A percentile compares a stretch with the other conserved stretches of the same genome.
phyloP scores from a whole-genome alignment of 1,140 invertebrate species.

The Galleria mellonella region DNA sequence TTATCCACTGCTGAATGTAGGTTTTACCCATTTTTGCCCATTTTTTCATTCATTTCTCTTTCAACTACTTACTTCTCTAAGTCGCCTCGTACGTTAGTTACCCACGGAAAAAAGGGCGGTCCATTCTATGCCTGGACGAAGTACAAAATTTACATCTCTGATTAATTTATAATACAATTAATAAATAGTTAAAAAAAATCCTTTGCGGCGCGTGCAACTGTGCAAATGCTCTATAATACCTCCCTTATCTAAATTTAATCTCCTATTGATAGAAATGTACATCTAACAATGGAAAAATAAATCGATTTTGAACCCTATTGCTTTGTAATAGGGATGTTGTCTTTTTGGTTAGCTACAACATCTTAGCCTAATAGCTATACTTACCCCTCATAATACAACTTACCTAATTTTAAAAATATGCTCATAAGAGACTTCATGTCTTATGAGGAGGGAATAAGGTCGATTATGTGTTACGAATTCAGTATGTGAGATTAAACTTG shows the following conservation, averaged over 20 bases:
- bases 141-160: no score
- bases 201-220: conserved; percentile 1
- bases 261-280: background rate
- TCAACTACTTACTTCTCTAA: no score
- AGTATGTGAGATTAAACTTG: background rate
- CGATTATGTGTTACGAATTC: background rate
- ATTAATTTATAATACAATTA: no score
- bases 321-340: background rate
- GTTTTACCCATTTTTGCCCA: no score
- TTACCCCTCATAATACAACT: background rate
- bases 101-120: no score
- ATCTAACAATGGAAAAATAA: background rate
- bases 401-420: background rate
- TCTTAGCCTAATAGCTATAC: background rate
- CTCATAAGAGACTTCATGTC: no score
- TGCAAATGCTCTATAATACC: background rate
- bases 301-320: background rate
- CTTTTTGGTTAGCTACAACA: background rate
- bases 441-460: background rate
- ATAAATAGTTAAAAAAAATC: no score
- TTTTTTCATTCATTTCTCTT: no score
- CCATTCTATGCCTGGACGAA: no score
- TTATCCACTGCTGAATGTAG: no score
- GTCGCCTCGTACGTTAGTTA: no score
- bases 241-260: conserved; percentile 9